A percentile compares a stretch with the other conserved stretches of the same genome.
Conservation (phyloP, 2,113 vertebrate genomes). For the Etheostoma cragini region DNA sequence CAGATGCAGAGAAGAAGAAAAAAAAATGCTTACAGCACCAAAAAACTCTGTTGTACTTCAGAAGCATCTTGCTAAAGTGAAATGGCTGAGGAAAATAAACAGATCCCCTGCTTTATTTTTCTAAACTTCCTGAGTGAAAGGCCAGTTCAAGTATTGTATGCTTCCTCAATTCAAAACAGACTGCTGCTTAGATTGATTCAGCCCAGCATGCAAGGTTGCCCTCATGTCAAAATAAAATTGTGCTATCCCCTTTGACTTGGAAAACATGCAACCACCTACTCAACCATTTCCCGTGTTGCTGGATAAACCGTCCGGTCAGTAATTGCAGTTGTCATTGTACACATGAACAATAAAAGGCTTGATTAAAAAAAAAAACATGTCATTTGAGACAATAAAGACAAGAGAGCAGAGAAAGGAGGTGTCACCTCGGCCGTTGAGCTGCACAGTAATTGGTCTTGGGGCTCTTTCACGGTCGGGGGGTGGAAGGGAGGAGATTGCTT, state of each 20-base stretch:
- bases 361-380: conserved; percentile 79
- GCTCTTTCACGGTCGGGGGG: conserved; percentile 77
- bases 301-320: conserved; percentile 69
- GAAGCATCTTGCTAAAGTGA: conserved; percentile 27
- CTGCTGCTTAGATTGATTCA: conserved; percentile 51
- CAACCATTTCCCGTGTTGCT: conserved; percentile 42
- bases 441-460: conserved; percentile 79
- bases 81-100: conserved; percentile 36
- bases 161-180: conserved; percentile 39
- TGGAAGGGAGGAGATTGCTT: conserved; percentile 79
- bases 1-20: conserved; percentile 6
- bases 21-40: conserved; percentile 54
- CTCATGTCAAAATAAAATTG: conserved; percentile 53
- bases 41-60: conserved; percentile 35
- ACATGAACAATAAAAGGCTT: conserved; percentile 73
- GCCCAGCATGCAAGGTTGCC: conserved; percentile 21
- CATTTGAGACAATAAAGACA: conserved; percentile 71
- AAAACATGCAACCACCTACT: conserved; percentile 60
- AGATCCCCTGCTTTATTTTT: conserved; percentile 48
- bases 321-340: conserved; percentile 72
- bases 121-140: conserved; percentile 35
- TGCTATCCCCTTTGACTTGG: conserved; percentile 53
- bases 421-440: conserved; percentile 67
- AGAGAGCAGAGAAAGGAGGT: conserved; percentile 67
- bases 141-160: conserved; percentile 6